Evolutionary conservation across 2,113 vertebrate species (phyloP).

Genomic region (Amblyornis subalaris): DNA sequence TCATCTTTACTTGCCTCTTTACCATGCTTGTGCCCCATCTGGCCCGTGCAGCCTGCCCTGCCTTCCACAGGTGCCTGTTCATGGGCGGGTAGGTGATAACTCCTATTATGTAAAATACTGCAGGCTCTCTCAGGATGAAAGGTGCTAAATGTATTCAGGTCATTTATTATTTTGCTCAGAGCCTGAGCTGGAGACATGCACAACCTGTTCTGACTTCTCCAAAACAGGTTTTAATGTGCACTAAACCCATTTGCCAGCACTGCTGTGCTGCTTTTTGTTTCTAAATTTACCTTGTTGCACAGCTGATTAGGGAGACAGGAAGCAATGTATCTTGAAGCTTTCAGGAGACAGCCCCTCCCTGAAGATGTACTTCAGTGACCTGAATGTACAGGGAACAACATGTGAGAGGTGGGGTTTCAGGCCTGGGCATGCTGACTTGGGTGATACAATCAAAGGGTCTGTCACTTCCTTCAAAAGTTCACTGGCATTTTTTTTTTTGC

Average conservation of each 20-base stretch:
- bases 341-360: slow-evolving; percentile 47
- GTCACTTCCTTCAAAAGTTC: not conserved
- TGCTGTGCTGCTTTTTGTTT: not conserved
- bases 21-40: not conserved
- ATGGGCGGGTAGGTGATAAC: not conserved
- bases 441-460: not conserved
- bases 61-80: not conserved
- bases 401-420: slow-evolving; percentile 30
- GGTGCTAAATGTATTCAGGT: not conserved
- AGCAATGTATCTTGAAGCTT: slow-evolving; percentile 21
- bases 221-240: slow-evolving; percentile 43
- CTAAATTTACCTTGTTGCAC: slow-evolving; percentile 37
- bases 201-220: slow-evolving; percentile 36
- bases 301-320: slow-evolving; percentile 35
- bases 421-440: slow-evolving; percentile 3
- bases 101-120: not conserved
- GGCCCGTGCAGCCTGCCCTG: not conserved
- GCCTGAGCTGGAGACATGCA: not conserved
- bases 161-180: not conserved
- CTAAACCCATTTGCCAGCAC: not conserved
- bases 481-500: not conserved
- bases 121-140: not conserved
- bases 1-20: not conserved
- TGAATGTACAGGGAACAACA: not conserved
- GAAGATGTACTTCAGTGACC: slow-evolving; percentile 35